Evolutionary conservation across 2,113 vertebrate genomes (phyloP), one percentile per base, ranked within the genome.

Genomic region (Burhinus oedicnemus): DNA sequence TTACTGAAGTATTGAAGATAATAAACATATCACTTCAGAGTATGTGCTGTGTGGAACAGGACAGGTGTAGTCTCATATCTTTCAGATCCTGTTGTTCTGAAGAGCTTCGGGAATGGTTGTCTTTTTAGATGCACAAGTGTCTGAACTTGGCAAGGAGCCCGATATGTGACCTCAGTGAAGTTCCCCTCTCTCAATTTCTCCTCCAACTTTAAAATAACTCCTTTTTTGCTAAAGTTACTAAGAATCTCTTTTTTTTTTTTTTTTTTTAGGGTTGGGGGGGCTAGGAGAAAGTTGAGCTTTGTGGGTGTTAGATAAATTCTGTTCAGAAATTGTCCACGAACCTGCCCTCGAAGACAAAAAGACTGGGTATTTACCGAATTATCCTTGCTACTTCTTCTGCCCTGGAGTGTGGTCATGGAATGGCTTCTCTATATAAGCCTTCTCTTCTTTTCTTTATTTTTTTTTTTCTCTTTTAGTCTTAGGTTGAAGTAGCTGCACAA

Each of bases 51-150:
- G 83, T 88, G 64, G 51, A 94, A 58, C 68, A 92, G 58, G 68
- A 26, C n/a, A 95, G 93, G 83, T 95, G 87, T 87, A 89, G 72
- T 51, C 83, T 92, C 80, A 55, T 78, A 75, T 42, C 62, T 76
- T 86, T 93, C 15, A 27, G 93, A 81, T 89, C 64, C 42, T 90
- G 62, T 74, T 93, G 76, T 81, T 87, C 80, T 54, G 12, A 90
- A 54, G 51, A 78, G 55, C 86, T 89, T 74, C 32, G 12, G 55
- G 68, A 86, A 83, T 68, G 32, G 27, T 74, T 4, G 0, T 61
- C 18, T 69, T 34, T 81, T 86, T 52, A 6, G 1, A 54, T 70
- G 36, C n/a, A 38, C 54, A 70, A 26, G 15, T 93, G 26, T 81
- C 54, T 86, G 55, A 44, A 29, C 49, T 92, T 96, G 82, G 72